These are phyloP conservation scores for Lapara coniferarum DNA, from an alignment of 2,888 invertebrate species.

Conservation along the genomic window DNA sequence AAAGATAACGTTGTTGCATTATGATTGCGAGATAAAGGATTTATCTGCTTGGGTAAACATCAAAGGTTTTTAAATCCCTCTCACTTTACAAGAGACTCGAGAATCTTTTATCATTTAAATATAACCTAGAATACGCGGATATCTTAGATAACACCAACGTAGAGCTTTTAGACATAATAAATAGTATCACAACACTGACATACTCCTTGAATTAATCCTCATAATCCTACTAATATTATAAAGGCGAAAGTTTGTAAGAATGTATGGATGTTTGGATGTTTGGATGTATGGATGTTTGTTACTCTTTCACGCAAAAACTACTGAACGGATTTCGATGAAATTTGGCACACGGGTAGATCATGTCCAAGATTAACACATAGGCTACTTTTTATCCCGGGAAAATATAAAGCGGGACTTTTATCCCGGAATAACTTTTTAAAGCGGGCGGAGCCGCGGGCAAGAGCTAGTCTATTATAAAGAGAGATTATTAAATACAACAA, in stretches of 20 bases:
- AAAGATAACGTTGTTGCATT: slow-evolving; percentile 16
- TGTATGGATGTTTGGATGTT: too few relatives aligned
- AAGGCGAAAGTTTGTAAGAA: too few relatives aligned
- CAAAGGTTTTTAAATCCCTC: slow-evolving; percentile 13
- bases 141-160: background rate
- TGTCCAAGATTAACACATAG: too few relatives aligned
- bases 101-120: background rate
- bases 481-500: background rate
- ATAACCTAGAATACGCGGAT: background rate
- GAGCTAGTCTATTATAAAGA: background rate
- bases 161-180: background rate
- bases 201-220: slow-evolving; percentile 13
- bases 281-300: too few relatives aligned
- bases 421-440: too few relatives aligned
- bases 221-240: too few relatives aligned
- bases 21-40: slow-evolving; percentile 19
- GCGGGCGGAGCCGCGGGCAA: too few relatives aligned
- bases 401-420: too few relatives aligned
- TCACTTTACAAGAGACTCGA: background rate
- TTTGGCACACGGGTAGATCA: too few relatives aligned
- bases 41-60: slow-evolving; percentile 13
- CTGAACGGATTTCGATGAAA: too few relatives aligned
- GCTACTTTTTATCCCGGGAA: too few relatives aligned
- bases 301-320: too few relatives aligned
- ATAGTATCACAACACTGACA: background rate